Conservation (phyloP, 2,797 vertebrate genomes). For the Urocyon cinereoargenteus region DNA sequence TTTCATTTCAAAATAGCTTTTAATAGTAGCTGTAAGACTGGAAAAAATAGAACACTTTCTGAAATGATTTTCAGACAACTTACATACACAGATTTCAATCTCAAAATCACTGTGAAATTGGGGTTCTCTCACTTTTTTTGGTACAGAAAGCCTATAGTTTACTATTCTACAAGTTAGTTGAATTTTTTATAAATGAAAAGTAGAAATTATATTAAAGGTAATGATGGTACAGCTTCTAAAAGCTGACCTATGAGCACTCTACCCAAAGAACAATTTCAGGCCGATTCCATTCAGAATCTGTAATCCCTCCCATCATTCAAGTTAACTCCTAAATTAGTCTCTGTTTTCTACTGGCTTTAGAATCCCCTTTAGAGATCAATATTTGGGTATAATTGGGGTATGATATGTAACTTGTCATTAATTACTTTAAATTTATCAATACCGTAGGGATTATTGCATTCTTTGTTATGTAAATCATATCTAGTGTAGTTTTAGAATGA, state of each 20-base stretch:
- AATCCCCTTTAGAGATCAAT: background rate
- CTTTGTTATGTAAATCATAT: background rate
- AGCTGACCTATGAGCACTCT: background rate
- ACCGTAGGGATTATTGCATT: background rate
- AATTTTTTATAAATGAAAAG: background rate
- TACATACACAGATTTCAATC: background rate
- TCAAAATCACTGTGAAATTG: background rate
- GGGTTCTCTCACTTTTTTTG: background rate
- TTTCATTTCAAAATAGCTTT: conserved; percentile 57
- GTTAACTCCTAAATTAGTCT: background rate
- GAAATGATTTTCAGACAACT: conserved; percentile 10
- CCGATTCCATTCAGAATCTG: background rate
- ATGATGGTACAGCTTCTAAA: background rate
- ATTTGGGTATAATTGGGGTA: background rate
- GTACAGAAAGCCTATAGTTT: background rate
- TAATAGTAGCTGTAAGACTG: conserved; percentile 38
- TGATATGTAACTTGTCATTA: background rate
- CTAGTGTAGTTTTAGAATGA: background rate
- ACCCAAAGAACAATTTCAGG: background rate
- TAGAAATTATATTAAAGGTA: background rate
- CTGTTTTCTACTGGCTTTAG: background rate
- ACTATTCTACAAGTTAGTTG: background rate
- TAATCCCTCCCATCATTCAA: background rate
- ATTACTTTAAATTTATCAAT: conserved; percentile 2
- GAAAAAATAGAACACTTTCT: background rate